These are phyloP conservation scores for Tokudaia muenninki DNA, from an alignment of 2,797 vertebrate species.

Conservation along the genomic window DNA sequence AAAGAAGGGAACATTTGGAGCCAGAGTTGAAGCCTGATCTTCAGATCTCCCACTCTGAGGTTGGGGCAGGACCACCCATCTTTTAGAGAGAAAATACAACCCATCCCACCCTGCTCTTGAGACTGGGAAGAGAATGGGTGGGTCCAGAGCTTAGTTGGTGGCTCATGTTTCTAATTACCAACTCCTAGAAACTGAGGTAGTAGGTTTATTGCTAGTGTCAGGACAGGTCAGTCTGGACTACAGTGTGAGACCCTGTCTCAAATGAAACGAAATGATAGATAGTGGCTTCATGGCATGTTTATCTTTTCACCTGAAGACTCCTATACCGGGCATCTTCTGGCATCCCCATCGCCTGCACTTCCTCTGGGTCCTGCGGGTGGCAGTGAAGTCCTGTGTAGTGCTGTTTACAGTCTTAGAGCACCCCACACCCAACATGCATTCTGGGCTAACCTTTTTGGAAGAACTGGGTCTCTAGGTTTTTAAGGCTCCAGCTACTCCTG, in stretches of 20 bases:
- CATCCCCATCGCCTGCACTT: conserved; percentile 61
- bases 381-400: conserved; percentile 65
- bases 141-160: neutral
- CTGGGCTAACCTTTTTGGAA: conserved; percentile 16
- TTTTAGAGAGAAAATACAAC: neutral
- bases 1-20: neutral
- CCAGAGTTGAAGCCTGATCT: neutral
- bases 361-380: conserved; percentile 76
- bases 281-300: neutral
- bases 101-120: neutral
- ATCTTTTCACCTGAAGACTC: neutral
- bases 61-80: neutral
- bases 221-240: neutral
- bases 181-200: neutral
- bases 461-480: conserved; percentile 68
- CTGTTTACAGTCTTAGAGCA: neutral
- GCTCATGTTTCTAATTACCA: neutral
- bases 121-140: too few species aligned
- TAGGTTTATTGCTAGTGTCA: neutral
- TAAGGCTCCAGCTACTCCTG: conserved; percentile 23
- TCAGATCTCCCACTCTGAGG: neutral
- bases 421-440: neutral
- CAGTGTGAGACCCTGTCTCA: neutral
- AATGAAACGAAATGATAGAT: neutral
- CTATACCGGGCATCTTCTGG: neutral